A percentile compares a stretch with the other conserved stretches of the same genome.
phyloP scores from a whole-genome alignment of 1,140 invertebrate genomes.

The Pseudomyrmex concolor region DNA sequence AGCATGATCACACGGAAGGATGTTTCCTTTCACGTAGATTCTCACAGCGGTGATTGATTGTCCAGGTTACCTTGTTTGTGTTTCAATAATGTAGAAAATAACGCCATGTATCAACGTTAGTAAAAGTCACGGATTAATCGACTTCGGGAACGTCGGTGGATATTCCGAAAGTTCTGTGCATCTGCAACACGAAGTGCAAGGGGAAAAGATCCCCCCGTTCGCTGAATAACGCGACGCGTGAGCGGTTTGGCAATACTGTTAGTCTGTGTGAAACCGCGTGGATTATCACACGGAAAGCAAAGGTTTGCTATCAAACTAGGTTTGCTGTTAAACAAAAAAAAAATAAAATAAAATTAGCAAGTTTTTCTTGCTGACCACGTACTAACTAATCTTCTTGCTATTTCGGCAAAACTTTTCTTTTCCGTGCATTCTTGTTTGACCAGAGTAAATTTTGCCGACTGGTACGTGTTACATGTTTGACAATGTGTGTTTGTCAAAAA shows the following conservation, averaged over 20 bases:
- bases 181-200: background rate
- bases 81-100: constrained; percentile 45
- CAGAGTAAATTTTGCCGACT: background rate
- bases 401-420: too few species aligned
- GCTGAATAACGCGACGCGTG: background rate
- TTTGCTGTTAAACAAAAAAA: too few species aligned
- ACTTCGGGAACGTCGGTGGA: constrained; percentile 12
- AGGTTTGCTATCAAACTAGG: too few species aligned
- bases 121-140: constrained; percentile 15
- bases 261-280: background rate
- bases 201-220: background rate
- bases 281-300: too few species aligned
- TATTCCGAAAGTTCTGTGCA: background rate
- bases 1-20: constrained; percentile 85
- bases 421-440: too few species aligned
- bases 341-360: too few species aligned
- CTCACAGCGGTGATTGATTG: constrained; percentile 66
- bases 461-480: constrained; percentile 3
- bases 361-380: too few species aligned
- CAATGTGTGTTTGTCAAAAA: constrained; percentile 20
- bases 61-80: constrained; percentile 65
- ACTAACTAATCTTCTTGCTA: too few species aligned
- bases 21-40: constrained; percentile 33
- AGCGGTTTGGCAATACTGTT: background rate
- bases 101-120: constrained; percentile 12